Evolutionary conservation across 1,140 invertebrate genomes (phyloP), one percentile per base, ranked within the genome.

Genomic region (Diorhabda sublineata): DNA sequence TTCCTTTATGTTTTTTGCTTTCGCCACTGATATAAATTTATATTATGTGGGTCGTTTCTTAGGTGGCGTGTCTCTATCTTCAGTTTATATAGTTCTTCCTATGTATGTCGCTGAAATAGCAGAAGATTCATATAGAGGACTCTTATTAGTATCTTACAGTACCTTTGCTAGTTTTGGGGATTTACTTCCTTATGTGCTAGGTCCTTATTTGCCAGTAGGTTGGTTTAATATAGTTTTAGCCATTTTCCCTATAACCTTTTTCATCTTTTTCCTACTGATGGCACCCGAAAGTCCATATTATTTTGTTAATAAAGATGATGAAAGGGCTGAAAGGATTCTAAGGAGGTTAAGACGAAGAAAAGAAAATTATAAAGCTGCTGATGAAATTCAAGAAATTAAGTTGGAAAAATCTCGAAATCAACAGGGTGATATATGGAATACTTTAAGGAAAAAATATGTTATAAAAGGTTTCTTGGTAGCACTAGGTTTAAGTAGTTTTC

Each of bases 201-300:
- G 90, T 0, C 82, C 87, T 5, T 85, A 81, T 69, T 79, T 87
- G 0, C 76, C 80, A 0, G 90, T 89, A 80, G 72, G 78, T 42
- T 79, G 77, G 57, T 80, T 88, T 42, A 85, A 85, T 73, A 77
- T 87, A n/a, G 69, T 80, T 0, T 82, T 82, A 67, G 80, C 78
- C 3, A 56, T 79, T 3, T 67, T 87, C 43, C 85, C 86, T 0
- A 59, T 86, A 2, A 0, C 83, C 1, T 85, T 88, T 77, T 68
- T 88, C 11, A 58, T 83, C 0, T 75, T 81, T 2, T 86, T 89
- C 76, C 65, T 84, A 3, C 58, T 73, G 4, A 58, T 69, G 11
- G 66, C 73, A 11, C 93, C 93, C 0, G 94, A 96, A 77, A 90
- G 91, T 8, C 94, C 94, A 0, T 88, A 88, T 61, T 92, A 86